Evolutionary conservation across 2,113 vertebrate species (phyloP), one percentile per base, ranked within the genome.

Genomic region (Gambusia holbrooki): DNA sequence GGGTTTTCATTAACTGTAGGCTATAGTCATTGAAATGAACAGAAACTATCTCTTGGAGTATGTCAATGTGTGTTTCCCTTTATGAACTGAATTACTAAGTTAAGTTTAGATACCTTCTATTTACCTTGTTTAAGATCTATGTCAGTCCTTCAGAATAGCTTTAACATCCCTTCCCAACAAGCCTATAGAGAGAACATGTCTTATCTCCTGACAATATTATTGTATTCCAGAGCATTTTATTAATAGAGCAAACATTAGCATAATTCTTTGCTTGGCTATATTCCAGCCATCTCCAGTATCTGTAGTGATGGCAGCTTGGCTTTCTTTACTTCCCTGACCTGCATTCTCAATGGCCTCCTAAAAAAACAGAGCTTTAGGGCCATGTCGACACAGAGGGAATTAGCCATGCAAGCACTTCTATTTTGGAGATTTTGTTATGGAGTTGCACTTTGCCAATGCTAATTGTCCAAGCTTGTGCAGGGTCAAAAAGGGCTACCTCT

Each of bases 161-260:
- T 48, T 17, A 48, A 48, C 45, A 17, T 48, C 70, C 78, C 69
- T 90, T 76, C 63, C 45, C 80, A 90, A 88, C 87, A 88, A 66
- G 72, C 88, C 90, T 88, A 85, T 82, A 83, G 84, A 67, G 62
- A 51, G 84, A 79, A 40, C 22, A 62, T 48, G 62, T 67, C 64
- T 77, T 61, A 77, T 91, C 81, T 80, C 79, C 74, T 89, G 72
- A 83, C 77, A 83, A 37, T 84, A 89, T 89, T 90, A 85, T 90
- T 83, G 74, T 89, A 83, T 90, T 92, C 79, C 62, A 82, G 73
- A 87, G 66, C 74, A 82, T 92, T 92, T 89, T 92, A 92, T 89
- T 87, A 93, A 90, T 90, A 87, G 84, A 88, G 88, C 84, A 90
- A 92, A 92, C 89, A 90, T 93, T 90, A 84, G 83, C 91, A 93